A percentile compares a stretch with the other conserved stretches of the same genome.
phyloP scores from a whole-genome alignment of 2,888 invertebrate species.

The Podabrus alpinus region DNA sequence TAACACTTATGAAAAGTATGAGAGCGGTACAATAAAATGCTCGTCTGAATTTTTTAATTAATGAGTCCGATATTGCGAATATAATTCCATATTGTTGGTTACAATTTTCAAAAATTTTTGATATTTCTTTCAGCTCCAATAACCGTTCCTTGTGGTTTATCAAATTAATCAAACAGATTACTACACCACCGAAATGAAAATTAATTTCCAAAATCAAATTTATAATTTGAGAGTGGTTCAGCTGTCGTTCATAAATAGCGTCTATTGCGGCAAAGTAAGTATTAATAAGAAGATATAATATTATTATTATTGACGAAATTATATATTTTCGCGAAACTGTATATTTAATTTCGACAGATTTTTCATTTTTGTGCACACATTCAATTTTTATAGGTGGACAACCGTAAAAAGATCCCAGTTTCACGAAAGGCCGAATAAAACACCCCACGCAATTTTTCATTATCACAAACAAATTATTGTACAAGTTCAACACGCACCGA shows the following conservation, averaged over 20 bases:
- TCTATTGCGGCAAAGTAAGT: neutral
- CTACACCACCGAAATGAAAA: neutral
- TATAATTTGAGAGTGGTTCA: neutral
- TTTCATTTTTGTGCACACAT: neutral
- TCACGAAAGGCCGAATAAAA: neutral
- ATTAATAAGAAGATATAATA: neutral
- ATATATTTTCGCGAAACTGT: neutral
- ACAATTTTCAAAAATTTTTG: neutral
- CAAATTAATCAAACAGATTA: neutral
- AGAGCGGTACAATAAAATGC: neutral
- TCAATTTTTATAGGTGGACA: neutral
- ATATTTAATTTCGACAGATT: neutral
- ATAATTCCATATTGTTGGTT: neutral
- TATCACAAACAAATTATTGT: neutral
- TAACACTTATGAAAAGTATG: neutral
- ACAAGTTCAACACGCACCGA: neutral
- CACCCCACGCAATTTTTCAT: neutral
- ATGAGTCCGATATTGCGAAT: neutral
- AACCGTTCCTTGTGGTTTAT: neutral
- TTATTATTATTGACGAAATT: neutral
- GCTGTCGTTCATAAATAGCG: neutral
- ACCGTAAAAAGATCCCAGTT: neutral
- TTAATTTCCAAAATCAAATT: neutral
- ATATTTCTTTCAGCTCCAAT: neutral
- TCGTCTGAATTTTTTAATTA: neutral